A percentile compares a stretch with the other conserved stretches of the same genome.
These are phyloP conservation scores for Dryobota labecula DNA, from an alignment of 2,888 invertebrate species.

Conservation along the genomic window DNA sequence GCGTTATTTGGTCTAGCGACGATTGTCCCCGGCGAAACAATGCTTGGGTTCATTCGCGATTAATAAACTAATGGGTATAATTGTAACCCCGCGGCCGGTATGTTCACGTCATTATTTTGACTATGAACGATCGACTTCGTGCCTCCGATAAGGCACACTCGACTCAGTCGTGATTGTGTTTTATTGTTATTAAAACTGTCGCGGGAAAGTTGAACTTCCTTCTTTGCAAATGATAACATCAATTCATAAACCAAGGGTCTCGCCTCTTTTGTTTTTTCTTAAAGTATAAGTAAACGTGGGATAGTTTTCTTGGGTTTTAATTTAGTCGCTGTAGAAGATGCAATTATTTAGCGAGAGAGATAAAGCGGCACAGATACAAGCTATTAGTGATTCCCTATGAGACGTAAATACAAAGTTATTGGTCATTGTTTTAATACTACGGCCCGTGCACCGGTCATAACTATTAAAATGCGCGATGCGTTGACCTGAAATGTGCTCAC, in stretches of 20 bases:
- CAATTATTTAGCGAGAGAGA: constrained; percentile 68
- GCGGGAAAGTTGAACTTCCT: constrained; percentile 80
- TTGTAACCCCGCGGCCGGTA: constrained; percentile 77
- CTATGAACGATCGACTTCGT: constrained; percentile 86
- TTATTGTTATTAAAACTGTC: constrained; percentile 82
- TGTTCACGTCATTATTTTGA: constrained; percentile 86
- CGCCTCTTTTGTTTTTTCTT: constrained; percentile 18
- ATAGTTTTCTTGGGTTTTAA: constrained; percentile 37
- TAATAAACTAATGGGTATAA: constrained; percentile 88
- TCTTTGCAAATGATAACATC: constrained; percentile 72
- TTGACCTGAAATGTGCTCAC: constrained; percentile 79
- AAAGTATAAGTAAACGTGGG: constrained; percentile 16
- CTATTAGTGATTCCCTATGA: constrained; percentile 77
- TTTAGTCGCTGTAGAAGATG: constrained; percentile 55
- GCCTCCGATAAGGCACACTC: constrained; percentile 86
- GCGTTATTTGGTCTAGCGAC: constrained; percentile 88
- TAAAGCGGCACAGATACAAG: constrained; percentile 70
- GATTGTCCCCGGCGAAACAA: constrained; percentile 87
- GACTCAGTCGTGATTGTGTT: constrained; percentile 73
- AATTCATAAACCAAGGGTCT: constrained; percentile 40
- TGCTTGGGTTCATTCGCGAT: constrained; percentile 81
- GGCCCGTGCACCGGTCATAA: constrained; percentile 76
- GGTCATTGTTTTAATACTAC: constrained; percentile 88
- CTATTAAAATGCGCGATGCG: constrained; percentile 83
- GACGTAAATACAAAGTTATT: constrained; percentile 86